Conservation (phyloP, 1,140 invertebrate genomes). For the Saccostrea glomerata region DNA sequence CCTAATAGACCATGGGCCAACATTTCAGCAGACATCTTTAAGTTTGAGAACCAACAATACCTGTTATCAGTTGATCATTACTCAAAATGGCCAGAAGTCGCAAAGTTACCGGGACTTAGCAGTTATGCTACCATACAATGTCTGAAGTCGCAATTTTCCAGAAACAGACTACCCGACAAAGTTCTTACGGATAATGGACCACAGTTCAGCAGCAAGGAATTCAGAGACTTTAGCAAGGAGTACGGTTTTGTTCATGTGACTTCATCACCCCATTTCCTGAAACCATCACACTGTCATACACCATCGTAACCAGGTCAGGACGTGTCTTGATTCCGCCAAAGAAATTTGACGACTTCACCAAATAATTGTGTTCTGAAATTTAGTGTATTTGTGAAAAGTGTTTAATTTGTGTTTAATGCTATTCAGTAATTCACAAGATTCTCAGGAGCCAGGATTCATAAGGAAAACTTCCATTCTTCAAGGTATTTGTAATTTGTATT, state of each 20-base stretch:
- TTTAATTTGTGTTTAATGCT: no score
- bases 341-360: no score
- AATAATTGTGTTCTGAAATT: no score
- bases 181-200: slow-evolving; percentile 76
- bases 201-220: slow-evolving; percentile 71
- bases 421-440: no score
- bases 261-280: slow-evolving; percentile 65
- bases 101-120: background rate
- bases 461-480: no score
- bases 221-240: slow-evolving; percentile 75
- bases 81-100: slow-evolving; percentile 51
- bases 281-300: no score
- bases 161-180: slow-evolving; percentile 62
- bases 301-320: no score
- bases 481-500: no score
- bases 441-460: no score
- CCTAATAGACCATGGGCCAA: slow-evolving; percentile 47
- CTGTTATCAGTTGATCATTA: slow-evolving; percentile 42
- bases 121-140: slow-evolving; percentile 1
- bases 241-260: slow-evolving; percentile 75
- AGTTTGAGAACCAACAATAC: slow-evolving; percentile 26
- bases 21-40: background rate
- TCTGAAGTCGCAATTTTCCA: slow-evolving; percentile 44
- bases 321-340: no score
- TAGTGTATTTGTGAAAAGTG: no score